Evolutionary conservation across 2,797 vertebrate species (phyloP).

Genomic region (Melanogrammus aeglefinus): DNA sequence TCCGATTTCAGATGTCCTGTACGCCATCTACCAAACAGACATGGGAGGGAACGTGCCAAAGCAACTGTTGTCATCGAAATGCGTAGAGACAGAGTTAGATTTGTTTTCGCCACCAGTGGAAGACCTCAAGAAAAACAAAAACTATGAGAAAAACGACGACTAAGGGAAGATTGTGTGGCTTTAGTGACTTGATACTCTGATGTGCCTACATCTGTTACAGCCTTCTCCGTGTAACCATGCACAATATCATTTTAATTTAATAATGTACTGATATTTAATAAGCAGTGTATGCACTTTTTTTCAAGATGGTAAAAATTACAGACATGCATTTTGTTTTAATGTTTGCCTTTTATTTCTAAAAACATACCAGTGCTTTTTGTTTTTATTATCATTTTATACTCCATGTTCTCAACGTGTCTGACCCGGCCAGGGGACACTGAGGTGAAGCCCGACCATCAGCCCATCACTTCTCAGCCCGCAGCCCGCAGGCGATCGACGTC

Average conservation of each 20-base stretch:
- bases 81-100: slow-evolving; percentile 35
- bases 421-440: slow-evolving; percentile 40
- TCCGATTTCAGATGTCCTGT: slow-evolving; percentile 71
- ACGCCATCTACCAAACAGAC: slow-evolving; percentile 61
- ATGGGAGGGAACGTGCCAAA: slow-evolving; percentile 76
- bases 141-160: slow-evolving; percentile 16
- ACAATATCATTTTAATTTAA: slow-evolving; percentile 87
- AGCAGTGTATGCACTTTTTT: slow-evolving; percentile 82
- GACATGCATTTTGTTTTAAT: slow-evolving; percentile 60
- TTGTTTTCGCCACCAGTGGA: slow-evolving; percentile 45
- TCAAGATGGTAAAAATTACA: slow-evolving; percentile 64
- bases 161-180: slow-evolving; percentile 71
- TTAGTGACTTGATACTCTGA: slow-evolving; percentile 80
- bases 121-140: slow-evolving; percentile 43
- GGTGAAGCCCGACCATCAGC: neutral
- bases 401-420: neutral
- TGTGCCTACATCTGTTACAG: slow-evolving; percentile 91
- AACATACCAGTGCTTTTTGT: slow-evolving; percentile 59
- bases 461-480: neutral
- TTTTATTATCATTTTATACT: slow-evolving; percentile 44
- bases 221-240: slow-evolving; percentile 81
- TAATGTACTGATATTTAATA: slow-evolving; percentile 91
- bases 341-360: slow-evolving; percentile 59
- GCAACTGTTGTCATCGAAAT: slow-evolving; percentile 67
- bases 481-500: neutral